Base-by-base conservation (phyloP, 2,888 invertebrate genomes). In the Lithophane semibrunnea region DNA sequence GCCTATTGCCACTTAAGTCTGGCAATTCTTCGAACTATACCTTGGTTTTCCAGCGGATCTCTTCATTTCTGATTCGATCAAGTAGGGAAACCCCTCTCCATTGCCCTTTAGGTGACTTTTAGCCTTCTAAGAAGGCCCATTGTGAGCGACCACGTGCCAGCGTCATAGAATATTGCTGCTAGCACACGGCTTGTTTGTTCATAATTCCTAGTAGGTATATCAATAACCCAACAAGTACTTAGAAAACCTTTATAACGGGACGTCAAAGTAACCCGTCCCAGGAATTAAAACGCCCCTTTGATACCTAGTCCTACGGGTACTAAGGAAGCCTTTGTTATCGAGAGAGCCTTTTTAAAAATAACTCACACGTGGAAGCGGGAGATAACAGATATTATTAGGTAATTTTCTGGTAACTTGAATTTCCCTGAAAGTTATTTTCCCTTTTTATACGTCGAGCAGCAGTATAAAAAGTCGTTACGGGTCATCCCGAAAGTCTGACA, bases 321-420 rank as follows among this genome's bases (percentile, higher is more conserved):
- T 56, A 21, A 77, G 47, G n/a, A 18, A 29, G 3, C 58, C 12
- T 49, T 29, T 54, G 58, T 82, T 68, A 81, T 49, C 42, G 49
- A 58, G 54, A 71, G 29, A 68, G n/a, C 63, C 58, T 66, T 82
- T 79, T 52, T 49, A 49, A 18, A 66, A 77, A 64, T 66, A 47
- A 58, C 49, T 77, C 61, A 54, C 47, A 58, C 56, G 52, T 66
- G 49, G 2, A 69, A 77, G 49, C 42, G 47, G 18, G 42, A 47
- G 52, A 64, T 67, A 75, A 68, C n/a, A 16, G 52, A 18, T 42
- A 49, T 54, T 81, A 64, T 24, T 29, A 24, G 58, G 56, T 37
- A 52, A 81, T 64, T 67, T 81, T 64, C 12, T 29, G 47, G 47
- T 42, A 24, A 16, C 37, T 47, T 42, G n/a, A 37, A 52, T n/a